A percentile compares a stretch with the other conserved stretches of the same genome.
Evolutionary conservation across 2,888 invertebrate genomes (phyloP).

Genomic region (Thereva nobilitata): DNA sequence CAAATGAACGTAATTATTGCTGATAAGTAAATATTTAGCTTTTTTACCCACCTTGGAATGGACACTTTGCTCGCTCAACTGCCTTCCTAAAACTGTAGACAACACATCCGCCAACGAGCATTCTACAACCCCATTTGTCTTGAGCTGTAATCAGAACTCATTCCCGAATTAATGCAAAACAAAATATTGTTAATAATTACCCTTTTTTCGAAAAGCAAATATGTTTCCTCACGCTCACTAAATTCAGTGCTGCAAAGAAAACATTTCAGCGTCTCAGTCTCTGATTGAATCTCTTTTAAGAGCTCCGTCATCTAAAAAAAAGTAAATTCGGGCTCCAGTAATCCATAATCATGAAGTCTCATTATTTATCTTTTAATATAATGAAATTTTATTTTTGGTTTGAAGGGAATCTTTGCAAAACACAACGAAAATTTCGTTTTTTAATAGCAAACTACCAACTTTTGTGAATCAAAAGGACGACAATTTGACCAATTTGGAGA

Average conservation of each 20-base stretch:
- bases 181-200: constrained; percentile 29
- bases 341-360: too few species aligned
- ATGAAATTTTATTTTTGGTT: too few species aligned
- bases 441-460: constrained; percentile 38
- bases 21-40: too few species aligned
- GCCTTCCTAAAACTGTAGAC: constrained; percentile 42
- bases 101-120: constrained; percentile 41
- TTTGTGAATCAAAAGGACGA: constrained; percentile 36
- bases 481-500: constrained; percentile 41
- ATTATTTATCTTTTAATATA: too few species aligned
- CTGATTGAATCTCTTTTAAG: neutral
- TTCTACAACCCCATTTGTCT: constrained; percentile 39
- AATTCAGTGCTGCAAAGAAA: constrained; percentile 43
- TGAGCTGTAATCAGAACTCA: neutral
- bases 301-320: constrained; percentile 27
- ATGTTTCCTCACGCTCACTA: constrained; percentile 41
- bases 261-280: constrained; percentile 35
- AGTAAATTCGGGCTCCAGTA: too few species aligned
- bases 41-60: constrained; percentile 61
- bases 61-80: constrained; percentile 60
- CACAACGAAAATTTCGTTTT: neutral
- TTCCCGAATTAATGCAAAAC: neutral
- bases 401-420: constrained; percentile 1
- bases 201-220: constrained; percentile 43
- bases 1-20: neutral